Evolutionary conservation across 2,797 vertebrate species (phyloP).

Genomic region (Alosa sapidissima): DNA sequence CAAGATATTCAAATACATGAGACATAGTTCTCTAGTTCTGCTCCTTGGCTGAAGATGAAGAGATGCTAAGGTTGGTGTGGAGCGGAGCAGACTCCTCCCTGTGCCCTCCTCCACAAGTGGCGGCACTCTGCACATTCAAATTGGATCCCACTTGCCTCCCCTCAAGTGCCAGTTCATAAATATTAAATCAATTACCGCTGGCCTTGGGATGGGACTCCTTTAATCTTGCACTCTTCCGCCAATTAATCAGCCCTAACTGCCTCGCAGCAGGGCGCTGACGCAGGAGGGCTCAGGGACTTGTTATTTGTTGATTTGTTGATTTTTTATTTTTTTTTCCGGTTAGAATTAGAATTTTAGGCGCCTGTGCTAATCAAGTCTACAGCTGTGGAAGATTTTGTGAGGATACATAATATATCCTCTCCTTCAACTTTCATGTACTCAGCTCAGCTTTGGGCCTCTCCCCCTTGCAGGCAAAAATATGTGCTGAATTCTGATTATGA

Average conservation of each 20-base stretch:
- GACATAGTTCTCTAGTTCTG: neutral
- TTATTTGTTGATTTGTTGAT: constrained; percentile 57
- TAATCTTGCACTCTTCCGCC: constrained; percentile 70
- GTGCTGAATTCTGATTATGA: neutral
- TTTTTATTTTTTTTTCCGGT: constrained; percentile 40
- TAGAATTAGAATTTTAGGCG: constrained; percentile 32
- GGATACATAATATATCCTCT: neutral
- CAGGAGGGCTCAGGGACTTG: constrained; percentile 29
- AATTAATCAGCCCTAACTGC: constrained; percentile 70
- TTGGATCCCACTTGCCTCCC: constrained; percentile 63
- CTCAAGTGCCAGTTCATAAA: constrained; percentile 65
- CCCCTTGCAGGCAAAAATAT: neutral
- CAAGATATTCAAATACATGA: no score
- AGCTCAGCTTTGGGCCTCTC: neutral
- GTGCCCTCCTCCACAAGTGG: constrained; percentile 33
- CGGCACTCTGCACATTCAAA: constrained; percentile 51
- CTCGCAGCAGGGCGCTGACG: constrained; percentile 62
- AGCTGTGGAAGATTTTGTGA: constrained; percentile 29
- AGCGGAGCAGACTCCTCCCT: constrained; percentile 30
- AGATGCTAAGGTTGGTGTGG: constrained; percentile 1
- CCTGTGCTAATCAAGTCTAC: constrained; percentile 33
- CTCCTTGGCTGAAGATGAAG: neutral
- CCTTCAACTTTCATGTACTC: neutral
- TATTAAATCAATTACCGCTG: constrained; percentile 66
- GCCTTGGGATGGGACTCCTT: constrained; percentile 63